Percentiles rank a stretch among this genome's conserved stretches.
phyloP scores from a whole-genome alignment of 2,888 invertebrate genomes.

The Pandemis cinnamomeana region DNA sequence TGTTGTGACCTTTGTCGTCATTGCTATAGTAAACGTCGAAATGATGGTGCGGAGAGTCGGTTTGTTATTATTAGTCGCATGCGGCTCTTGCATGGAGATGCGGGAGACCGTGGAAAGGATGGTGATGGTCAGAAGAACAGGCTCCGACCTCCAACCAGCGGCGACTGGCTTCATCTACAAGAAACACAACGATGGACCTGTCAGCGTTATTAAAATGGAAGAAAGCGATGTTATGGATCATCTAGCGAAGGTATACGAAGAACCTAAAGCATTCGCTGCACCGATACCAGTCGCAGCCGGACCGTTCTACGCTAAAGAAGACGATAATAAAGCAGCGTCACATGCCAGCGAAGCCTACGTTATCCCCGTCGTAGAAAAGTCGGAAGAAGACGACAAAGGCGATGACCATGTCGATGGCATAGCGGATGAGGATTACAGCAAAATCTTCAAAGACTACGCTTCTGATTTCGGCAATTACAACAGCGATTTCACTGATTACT shows the following conservation, averaged over 20 bases:
- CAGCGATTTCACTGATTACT: slow-evolving; percentile 68
- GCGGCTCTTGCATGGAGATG: slow-evolving; percentile 73
- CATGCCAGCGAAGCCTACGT: slow-evolving; percentile 59
- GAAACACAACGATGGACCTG: slow-evolving; percentile 77
- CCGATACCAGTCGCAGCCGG: slow-evolving; percentile 60
- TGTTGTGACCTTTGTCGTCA: slow-evolving; percentile 73
- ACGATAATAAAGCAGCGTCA: slow-evolving; percentile 64
- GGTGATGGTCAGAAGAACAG: slow-evolving; percentile 83
- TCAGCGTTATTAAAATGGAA: slow-evolving; percentile 77
- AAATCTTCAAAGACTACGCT: slow-evolving; percentile 64
- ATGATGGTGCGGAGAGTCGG: slow-evolving; percentile 69
- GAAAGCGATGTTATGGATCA: slow-evolving; percentile 77
- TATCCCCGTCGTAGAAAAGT: slow-evolving; percentile 73
- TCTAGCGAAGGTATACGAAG: slow-evolving; percentile 68
- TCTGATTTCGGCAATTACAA: slow-evolving; percentile 67
- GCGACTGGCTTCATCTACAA: slow-evolving; percentile 85
- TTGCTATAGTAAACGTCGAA: slow-evolving; percentile 63
- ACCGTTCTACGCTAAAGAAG: slow-evolving; percentile 63
- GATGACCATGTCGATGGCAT: slow-evolving; percentile 62
- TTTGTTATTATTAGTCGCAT: slow-evolving; percentile 58
- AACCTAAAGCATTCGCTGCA: slow-evolving; percentile 68
- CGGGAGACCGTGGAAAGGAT: slow-evolving; percentile 80
- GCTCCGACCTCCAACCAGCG: slow-evolving; percentile 85
- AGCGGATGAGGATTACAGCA: slow-evolving; percentile 68
- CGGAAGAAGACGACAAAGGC: slow-evolving; percentile 49